Evolutionary conservation across 2,888 invertebrate genomes (phyloP), one percentile per base, ranked within the genome.

Genomic region (Chironomus tentans): DNA sequence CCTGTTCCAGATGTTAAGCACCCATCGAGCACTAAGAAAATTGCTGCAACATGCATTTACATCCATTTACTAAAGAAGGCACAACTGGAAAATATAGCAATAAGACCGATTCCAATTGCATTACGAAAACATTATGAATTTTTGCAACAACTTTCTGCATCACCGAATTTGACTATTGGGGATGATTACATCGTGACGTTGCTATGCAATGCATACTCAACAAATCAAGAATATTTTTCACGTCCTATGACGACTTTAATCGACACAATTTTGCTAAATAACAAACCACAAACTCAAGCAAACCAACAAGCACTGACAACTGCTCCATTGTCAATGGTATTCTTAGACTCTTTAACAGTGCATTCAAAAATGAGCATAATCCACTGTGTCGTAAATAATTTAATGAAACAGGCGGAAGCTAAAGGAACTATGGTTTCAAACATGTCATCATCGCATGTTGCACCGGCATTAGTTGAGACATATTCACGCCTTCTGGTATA

Each of bases 331-430:
- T 93, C 95, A 0, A 96, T 98, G 92, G 92, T 92, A 76, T 91
- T 96, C 75, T 85, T 98, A 68, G 98, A 98, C 82, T 96, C 97
- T 21, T 84, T 98, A 76, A 97, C 97, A 0, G 92, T 97, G 46
- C 98, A 98, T 81, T 95, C 96, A 47, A 98, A 98, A 85, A 98
- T 98, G 97, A 88, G 88, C 0, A 83, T 96, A 13, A 94, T 95
- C 80, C 88, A 90, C 78, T 90, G 90, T 79, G 94, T 94, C 79
- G 93, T 92, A 76, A 92, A 94, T 0, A 93, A 96, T 81, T 94
- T 97, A 69, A 93, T 95, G 50, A 95, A 96, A 81, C 86, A 94
- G 79, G 94, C 96, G 0, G 94, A 95, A 81, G 90, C 91, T 47
- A 96, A 95, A 82, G 90, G 91, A 0, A 91, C 91, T 75, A 88